Conservation (phyloP, 2,113 vertebrate species). For the Engraulis encrasicolus region DNA sequence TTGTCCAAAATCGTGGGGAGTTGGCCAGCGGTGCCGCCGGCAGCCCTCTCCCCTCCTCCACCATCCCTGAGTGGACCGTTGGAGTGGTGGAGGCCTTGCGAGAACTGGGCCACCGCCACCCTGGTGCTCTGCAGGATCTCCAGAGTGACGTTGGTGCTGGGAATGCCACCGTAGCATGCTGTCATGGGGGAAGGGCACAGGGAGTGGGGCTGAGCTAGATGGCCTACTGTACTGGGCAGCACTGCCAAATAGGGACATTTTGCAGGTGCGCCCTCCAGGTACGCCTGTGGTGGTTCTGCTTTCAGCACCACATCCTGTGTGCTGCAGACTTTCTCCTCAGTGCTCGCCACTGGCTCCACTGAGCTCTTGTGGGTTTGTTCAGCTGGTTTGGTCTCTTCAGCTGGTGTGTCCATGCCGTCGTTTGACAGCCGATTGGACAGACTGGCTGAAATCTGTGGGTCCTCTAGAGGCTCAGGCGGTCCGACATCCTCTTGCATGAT, state of each 20-base stretch:
- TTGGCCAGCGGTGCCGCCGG: conserved; percentile 78
- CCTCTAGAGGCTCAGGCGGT: conserved; percentile 69
- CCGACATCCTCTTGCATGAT: conserved; percentile 83
- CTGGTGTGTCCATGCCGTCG: conserved; percentile 83
- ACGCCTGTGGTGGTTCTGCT: conserved; percentile 59
- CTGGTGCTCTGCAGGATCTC: conserved; percentile 95
- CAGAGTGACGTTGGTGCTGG: conserved; percentile 94
- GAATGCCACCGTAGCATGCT: conserved; percentile 81
- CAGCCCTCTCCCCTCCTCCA: too few relatives aligned
- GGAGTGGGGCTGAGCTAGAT: conserved; percentile 65
- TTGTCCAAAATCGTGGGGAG: conserved; percentile 95
- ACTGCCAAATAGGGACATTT: neutral
- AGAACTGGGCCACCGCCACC: conserved; percentile 96
- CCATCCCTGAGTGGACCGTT: conserved; percentile 68
- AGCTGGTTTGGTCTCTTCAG: conserved; percentile 61
- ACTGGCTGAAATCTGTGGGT: conserved; percentile 75
- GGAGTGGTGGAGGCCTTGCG: conserved; percentile 78
- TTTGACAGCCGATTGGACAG: conserved; percentile 79
- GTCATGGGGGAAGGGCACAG: conserved; percentile 72
- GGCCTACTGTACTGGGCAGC: conserved; percentile 43
- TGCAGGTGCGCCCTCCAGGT: neutral
- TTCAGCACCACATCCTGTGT: conserved; percentile 82
- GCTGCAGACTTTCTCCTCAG: conserved; percentile 76
- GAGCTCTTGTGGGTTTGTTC: conserved; percentile 73
- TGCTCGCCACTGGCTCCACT: conserved; percentile 67